phyloP scores from a whole-genome alignment of 2,797 vertebrate species.

The Enteromius anoplus region DNA sequence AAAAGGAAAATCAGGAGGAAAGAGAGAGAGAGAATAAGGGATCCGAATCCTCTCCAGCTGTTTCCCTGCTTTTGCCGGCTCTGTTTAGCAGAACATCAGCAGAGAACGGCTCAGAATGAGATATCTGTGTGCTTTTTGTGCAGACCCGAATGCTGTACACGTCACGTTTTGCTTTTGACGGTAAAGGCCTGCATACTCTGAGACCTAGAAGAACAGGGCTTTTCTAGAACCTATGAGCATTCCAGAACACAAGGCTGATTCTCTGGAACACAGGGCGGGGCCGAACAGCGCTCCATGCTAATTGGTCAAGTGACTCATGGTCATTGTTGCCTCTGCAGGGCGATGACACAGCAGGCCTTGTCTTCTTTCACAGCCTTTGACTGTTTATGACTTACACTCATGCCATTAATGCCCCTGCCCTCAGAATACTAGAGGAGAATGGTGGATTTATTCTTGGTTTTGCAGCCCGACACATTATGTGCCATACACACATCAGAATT shows the following conservation, averaged over 20 bases:
- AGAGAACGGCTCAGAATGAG: conserved; percentile 6
- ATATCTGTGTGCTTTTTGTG: conserved; percentile 11
- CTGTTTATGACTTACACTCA: conserved; percentile 46
- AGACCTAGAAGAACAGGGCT: conserved; percentile 4
- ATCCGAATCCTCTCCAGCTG: conserved; percentile 4
- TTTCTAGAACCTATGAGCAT: conserved; percentile 38
- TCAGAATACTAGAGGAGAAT: conserved; percentile 32
- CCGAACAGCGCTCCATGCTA: conserved; percentile 21
- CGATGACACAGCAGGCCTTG: conserved; percentile 57
- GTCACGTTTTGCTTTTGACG: not conserved
- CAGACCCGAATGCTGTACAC: no score
- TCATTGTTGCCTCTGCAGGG: conserved; percentile 47
- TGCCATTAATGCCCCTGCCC: conserved; percentile 31
- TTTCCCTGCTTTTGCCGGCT: not conserved
- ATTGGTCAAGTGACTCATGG: conserved; percentile 50
- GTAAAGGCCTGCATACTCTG: not conserved
- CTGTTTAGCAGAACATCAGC: conserved; percentile 8
- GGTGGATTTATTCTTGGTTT: conserved; percentile 33
- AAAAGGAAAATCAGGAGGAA: conserved; percentile 17
- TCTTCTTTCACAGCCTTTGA: conserved; percentile 52
- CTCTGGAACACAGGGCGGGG: conserved; percentile 25
- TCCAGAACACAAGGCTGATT: conserved; percentile 43
- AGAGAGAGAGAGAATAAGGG: not conserved
- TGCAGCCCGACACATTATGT: not conserved
- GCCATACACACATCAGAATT: not conserved